These are phyloP conservation scores for Bovichtus diacanthus DNA, from an alignment of 2,797 vertebrate species.

Conservation along the genomic window DNA sequence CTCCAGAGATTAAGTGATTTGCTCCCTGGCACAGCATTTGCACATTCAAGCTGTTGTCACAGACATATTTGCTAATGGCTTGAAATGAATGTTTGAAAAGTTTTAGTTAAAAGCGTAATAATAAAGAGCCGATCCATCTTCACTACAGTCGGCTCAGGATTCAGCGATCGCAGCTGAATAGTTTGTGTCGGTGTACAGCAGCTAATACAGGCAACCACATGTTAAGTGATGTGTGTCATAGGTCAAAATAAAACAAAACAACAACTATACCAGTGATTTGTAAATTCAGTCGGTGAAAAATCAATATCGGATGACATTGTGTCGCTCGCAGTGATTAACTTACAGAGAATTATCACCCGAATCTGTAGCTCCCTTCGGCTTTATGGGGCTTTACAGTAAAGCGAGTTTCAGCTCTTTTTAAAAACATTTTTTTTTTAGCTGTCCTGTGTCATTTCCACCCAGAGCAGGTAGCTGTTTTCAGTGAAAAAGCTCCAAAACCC, in stretches of 20 bases:
- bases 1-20: slow-evolving; percentile 69
- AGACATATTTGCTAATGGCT: slow-evolving; percentile 34
- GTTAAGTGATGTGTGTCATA: too few relatives aligned
- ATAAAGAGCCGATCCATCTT: slow-evolving; percentile 12
- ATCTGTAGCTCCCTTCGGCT: background rate
- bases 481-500: background rate
- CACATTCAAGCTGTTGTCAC: slow-evolving; percentile 45
- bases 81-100: slow-evolving; percentile 39
- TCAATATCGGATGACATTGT: too few relatives aligned
- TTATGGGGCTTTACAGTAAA: background rate
- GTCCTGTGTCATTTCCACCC: background rate
- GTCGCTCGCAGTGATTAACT: background rate
- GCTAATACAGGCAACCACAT: background rate
- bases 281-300: too few relatives aligned
- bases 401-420: background rate
- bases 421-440: slow-evolving; percentile 1
- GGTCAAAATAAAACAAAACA: too few relatives aligned
- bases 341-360: too few relatives aligned
- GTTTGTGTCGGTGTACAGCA: background rate
- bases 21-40: slow-evolving; percentile 41
- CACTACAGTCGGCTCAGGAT: slow-evolving; percentile 13
- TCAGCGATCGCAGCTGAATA: slow-evolving; percentile 17
- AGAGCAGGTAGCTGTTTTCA: background rate
- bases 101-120: slow-evolving; percentile 25
- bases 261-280: too few relatives aligned